Evolutionary conservation across 2,113 vertebrate genomes (phyloP).

Genomic region (Hydrochoerus hydrochaeris): DNA sequence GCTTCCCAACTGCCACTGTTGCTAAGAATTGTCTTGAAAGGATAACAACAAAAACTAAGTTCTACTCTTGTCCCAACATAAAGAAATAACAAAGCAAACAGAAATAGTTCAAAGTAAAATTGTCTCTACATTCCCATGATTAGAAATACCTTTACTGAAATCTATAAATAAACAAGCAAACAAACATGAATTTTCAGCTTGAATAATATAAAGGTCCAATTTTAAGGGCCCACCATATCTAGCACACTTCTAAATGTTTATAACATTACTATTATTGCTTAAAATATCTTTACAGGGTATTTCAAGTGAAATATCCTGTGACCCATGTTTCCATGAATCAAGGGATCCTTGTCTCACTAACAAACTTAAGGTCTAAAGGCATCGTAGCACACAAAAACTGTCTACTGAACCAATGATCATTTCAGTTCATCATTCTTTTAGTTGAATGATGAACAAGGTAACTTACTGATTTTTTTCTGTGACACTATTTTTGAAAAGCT

Average conservation of each 20-base stretch:
- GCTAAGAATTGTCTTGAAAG: background rate
- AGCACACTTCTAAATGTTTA: background rate
- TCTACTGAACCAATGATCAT: background rate
- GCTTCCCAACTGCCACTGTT: background rate
- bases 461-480: conserved; percentile 8
- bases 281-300: background rate
- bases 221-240: background rate
- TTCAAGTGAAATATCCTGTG: background rate
- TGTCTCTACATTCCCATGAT: background rate
- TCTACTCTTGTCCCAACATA: background rate
- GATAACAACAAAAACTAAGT: background rate
- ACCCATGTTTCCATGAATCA: background rate
- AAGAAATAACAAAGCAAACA: background rate
- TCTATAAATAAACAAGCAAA: background rate
- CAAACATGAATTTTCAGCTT: background rate
- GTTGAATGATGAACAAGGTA: background rate
- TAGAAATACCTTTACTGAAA: background rate
- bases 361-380: background rate
- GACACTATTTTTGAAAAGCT: conserved; percentile 3
- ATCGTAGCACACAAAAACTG: background rate
- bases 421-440: background rate
- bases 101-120: background rate
- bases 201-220: background rate
- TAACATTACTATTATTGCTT: background rate
- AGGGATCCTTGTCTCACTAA: background rate